Evolutionary conservation across 92 coral and sea anemone genomes (phyloP).

Genomic region (Paragorgia papillata): DNA sequence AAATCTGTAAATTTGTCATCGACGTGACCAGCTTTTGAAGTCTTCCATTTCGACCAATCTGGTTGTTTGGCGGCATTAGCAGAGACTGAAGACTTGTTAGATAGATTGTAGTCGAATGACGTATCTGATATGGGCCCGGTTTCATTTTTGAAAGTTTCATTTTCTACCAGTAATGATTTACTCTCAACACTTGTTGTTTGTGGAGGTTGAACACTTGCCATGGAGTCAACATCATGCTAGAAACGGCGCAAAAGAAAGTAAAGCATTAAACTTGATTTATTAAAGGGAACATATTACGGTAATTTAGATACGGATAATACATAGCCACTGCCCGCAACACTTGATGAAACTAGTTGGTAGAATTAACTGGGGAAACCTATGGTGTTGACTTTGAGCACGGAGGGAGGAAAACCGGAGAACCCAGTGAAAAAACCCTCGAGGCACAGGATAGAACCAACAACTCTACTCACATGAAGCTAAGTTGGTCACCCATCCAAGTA

Average conservation of each 20-base stretch:
- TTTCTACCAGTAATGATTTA: neutral
- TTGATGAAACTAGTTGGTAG: no score
- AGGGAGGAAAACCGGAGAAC: no score
- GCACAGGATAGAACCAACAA: no score
- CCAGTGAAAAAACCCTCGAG: no score
- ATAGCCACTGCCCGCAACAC: no score
- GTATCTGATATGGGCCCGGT: neutral
- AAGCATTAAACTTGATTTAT: no score
- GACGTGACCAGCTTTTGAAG: slow-evolving; percentile 33
- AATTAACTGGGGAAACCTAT: no score
- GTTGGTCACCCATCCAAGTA: no score
- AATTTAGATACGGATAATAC: neutral
- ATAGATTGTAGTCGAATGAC: neutral
- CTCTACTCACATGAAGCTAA: no score
- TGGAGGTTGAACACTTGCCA: slow-evolving; percentile 2
- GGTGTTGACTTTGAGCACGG: no score
- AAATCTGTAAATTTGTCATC: slow-evolving; percentile 67
- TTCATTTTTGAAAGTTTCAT: neutral
- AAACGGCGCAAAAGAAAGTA: neutral
- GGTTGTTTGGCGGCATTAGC: slow-evolving; percentile 35
- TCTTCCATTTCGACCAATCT: slow-evolving; percentile 46
- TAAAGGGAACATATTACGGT: no score
- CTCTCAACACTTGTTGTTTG: neutral
- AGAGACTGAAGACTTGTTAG: neutral
- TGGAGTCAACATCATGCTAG: neutral